Evolutionary conservation across 2,113 vertebrate species (phyloP).

Genomic region (Brienomyrus longianalis): DNA sequence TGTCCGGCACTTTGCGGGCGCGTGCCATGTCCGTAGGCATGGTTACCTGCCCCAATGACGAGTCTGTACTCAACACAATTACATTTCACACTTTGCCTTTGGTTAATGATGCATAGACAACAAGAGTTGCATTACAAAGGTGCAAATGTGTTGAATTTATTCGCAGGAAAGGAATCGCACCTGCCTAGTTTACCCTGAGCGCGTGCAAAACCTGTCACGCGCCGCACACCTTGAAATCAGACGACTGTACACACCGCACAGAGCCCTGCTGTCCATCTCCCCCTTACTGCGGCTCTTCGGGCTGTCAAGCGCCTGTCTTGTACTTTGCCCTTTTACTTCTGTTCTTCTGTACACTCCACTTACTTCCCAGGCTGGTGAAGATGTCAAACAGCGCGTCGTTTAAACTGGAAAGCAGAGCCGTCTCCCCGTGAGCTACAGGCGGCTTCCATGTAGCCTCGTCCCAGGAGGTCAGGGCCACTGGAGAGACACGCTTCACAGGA

Average conservation of each 20-base stretch:
- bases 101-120: constrained; percentile 1
- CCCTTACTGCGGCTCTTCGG: background rate
- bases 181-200: background rate
- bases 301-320: constrained; percentile 12
- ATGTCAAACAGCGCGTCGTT: background rate
- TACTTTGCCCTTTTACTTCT: background rate
- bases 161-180: background rate
- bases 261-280: background rate
- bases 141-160: background rate
- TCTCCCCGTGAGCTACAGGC: background rate
- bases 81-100: background rate
- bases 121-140: background rate
- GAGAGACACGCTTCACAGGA: background rate
- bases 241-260: background rate
- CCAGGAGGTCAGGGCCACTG: background rate
- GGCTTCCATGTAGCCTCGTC: background rate
- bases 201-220: background rate
- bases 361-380: background rate
- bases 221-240: background rate
- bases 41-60: background rate
- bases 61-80: constrained; percentile 2
- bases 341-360: constrained; percentile 5
- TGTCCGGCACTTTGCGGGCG: background rate
- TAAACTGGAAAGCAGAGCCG: background rate
- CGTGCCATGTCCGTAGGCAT: background rate